phyloP scores from a whole-genome alignment of 2,113 vertebrate species.

The Gallinago media region DNA sequence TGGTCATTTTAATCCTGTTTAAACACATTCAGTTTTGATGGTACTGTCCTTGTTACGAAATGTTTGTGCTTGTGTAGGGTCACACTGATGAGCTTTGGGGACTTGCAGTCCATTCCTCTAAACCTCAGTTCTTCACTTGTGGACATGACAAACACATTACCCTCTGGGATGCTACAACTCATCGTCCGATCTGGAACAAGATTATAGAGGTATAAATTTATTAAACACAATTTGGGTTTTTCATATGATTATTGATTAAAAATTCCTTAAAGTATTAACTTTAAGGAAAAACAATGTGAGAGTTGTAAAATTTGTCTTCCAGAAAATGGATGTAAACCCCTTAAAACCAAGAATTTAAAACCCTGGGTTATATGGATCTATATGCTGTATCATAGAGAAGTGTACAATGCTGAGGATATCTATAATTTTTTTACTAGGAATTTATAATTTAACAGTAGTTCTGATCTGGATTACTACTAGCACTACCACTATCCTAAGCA shows the following conservation, averaged over 20 bases:
- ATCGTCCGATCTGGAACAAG: slow-evolving; percentile 93
- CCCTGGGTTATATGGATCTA: background rate
- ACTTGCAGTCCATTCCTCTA: slow-evolving; percentile 90
- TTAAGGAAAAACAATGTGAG: background rate
- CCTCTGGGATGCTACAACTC: slow-evolving; percentile 90
- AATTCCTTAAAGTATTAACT: background rate
- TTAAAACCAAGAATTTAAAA: background rate
- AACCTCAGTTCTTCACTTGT: slow-evolving; percentile 93
- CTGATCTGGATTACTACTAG: background rate
- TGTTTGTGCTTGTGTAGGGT: slow-evolving; percentile 77
- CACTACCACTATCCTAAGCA: background rate
- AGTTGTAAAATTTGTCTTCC: background rate
- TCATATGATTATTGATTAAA: background rate
- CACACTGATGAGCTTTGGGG: slow-evolving; percentile 98
- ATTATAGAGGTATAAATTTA: slow-evolving; percentile 84
- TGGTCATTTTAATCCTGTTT: background rate
- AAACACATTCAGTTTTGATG: background rate
- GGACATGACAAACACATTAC: slow-evolving; percentile 93
- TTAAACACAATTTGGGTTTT: background rate
- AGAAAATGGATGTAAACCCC: background rate
- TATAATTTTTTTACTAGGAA: background rate
- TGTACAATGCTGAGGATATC: background rate
- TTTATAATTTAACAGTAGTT: background rate
- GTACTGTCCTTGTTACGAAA: background rate
- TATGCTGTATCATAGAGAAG: background rate